Percentiles rank a stretch among this genome's conserved stretches.
Evolutionary conservation across 2,888 invertebrate genomes (phyloP).

Genomic region (Caenorhabditis plicata): DNA sequence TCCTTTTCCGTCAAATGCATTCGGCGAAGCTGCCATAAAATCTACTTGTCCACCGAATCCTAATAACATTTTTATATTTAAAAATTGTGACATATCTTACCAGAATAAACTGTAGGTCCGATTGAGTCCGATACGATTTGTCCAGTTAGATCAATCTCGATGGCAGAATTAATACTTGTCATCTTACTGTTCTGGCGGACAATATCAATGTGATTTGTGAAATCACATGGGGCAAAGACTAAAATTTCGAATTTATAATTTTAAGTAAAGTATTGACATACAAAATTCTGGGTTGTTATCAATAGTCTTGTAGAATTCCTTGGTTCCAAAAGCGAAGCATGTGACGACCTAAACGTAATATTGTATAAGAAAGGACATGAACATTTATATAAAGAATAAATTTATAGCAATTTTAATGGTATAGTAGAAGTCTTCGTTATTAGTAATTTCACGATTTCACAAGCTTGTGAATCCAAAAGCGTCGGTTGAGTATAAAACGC

Average conservation of each 20-base stretch:
- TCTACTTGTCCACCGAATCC: conserved; percentile 90
- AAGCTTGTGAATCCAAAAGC: too few relatives aligned
- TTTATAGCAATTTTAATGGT: too few relatives aligned
- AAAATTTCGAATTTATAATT: background rate
- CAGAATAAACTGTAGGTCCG: conserved; percentile 75
- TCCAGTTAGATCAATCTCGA: conserved; percentile 90
- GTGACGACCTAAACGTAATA: conserved; percentile 27
- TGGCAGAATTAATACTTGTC: conserved; percentile 94
- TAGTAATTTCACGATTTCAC: too few relatives aligned
- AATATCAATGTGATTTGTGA: conserved; percentile 42
- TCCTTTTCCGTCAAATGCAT: conserved; percentile 80
- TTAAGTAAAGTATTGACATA: conserved; percentile 14
- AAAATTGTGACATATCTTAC: too few relatives aligned
- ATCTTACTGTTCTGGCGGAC: conserved; percentile 76
- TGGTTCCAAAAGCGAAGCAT: conserved; percentile 85
- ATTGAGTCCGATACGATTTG: conserved; percentile 91
- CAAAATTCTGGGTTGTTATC: conserved; percentile 82
- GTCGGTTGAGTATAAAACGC: too few relatives aligned
- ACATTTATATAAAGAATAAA: too few relatives aligned
- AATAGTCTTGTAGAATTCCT: conserved; percentile 85
- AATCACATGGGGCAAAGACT: conserved; percentile 44
- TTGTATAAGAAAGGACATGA: too few relatives aligned
- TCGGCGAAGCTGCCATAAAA: conserved; percentile 86
- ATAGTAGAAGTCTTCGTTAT: too few relatives aligned
- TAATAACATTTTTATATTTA: too few relatives aligned